A percentile compares a stretch with the other conserved stretches of the same genome.
Conservation (phyloP, 2,797 vertebrate species). For the Pachyuromys duprasi region DNA sequence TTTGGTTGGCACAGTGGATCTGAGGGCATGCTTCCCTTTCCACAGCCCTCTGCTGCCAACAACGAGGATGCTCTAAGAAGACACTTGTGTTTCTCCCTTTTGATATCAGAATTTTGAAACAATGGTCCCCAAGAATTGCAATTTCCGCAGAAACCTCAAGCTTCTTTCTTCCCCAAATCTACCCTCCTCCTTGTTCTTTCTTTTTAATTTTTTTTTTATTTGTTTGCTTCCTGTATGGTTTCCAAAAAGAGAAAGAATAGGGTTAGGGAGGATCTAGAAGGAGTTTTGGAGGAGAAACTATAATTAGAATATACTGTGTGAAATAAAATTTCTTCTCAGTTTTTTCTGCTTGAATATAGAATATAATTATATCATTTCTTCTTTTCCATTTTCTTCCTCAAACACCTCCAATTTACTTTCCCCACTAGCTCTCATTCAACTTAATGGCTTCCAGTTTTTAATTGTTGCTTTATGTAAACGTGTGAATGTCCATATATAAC, state of each 20-base stretch:
- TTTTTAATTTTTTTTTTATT: background rate
- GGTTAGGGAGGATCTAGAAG: background rate
- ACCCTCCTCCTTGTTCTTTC: too few species aligned
- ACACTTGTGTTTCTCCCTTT: too few species aligned
- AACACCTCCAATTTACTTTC: background rate
- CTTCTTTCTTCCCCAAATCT: too few species aligned
- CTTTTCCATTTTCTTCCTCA: background rate
- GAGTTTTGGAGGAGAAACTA: background rate
- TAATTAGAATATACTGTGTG: background rate
- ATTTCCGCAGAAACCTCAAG: too few species aligned
- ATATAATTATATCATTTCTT: too few species aligned
- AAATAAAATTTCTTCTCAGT: background rate
- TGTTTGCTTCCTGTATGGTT: background rate
- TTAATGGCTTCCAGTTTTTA: background rate
- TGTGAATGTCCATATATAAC: background rate
- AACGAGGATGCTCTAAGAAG: too few species aligned
- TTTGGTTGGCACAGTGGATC: background rate
- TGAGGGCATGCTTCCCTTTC: background rate
- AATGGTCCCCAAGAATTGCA: too few species aligned
- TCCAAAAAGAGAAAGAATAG: background rate
- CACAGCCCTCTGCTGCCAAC: background rate
- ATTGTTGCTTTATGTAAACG: background rate
- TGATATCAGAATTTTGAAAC: too few species aligned
- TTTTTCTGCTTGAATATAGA: too few species aligned
- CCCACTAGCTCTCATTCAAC: background rate